Percentiles rank a stretch among this genome's conserved stretches.
Conservation (phyloP, 2,797 vertebrate genomes). For the Salmo trutta region DNA sequence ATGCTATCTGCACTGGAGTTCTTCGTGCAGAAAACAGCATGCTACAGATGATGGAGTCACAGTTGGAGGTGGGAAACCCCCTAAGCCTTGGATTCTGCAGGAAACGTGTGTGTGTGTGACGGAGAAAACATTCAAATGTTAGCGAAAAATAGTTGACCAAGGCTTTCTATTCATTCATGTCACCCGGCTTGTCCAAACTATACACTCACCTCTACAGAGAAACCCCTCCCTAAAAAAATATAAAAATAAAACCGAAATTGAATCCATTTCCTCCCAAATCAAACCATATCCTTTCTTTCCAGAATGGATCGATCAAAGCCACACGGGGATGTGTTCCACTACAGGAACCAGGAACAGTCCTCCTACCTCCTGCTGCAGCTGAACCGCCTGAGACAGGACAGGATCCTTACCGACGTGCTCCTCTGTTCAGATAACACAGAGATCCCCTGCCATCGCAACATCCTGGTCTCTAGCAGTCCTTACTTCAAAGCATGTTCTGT, state of each 20-base stretch:
- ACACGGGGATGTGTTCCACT: slow-evolving; percentile 74
- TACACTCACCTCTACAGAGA: background rate
- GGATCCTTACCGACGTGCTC: slow-evolving; percentile 85
- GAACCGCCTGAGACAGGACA: slow-evolving; percentile 81
- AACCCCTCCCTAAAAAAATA: background rate
- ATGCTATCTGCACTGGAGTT: no score
- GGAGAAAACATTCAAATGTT: no score
- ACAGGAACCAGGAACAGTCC: slow-evolving; percentile 85
- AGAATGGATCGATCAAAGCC: slow-evolving; percentile 76
- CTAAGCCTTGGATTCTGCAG: no score
- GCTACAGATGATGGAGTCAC: no score
- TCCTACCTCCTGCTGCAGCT: slow-evolving; percentile 84
- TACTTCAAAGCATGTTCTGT: slow-evolving; percentile 99
- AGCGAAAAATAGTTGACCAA: no score
- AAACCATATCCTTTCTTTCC: background rate
- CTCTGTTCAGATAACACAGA: slow-evolving; percentile 80
- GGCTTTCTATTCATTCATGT: no score
- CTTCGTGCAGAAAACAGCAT: no score
- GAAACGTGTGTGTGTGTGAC: no score
- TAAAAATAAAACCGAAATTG: background rate
- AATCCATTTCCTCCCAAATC: background rate
- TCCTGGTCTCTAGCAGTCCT: slow-evolving; percentile 92
- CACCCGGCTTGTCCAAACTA: background rate
- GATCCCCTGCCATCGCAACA: slow-evolving; percentile 89
- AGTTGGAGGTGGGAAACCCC: no score